phyloP scores from a whole-genome alignment of 1,140 invertebrate species.

The Dendroctonus ponderosae region DNA sequence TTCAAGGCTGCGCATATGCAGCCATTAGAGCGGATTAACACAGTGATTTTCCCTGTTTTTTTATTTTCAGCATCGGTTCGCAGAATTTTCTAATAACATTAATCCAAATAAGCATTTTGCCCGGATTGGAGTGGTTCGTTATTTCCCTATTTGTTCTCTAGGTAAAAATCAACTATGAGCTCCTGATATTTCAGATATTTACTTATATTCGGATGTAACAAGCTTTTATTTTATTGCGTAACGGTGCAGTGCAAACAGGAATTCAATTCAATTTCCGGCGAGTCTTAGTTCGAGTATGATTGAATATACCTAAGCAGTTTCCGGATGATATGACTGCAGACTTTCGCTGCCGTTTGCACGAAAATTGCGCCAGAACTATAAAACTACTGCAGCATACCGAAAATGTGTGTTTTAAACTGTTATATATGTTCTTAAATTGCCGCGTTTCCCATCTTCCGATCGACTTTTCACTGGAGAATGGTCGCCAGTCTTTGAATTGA shows the following conservation, averaged over 20 bases:
- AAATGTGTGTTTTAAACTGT: slow-evolving; percentile 31
- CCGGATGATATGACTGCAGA: slow-evolving; percentile 21
- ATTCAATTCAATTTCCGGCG: slow-evolving; percentile 8
- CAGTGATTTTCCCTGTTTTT: no score
- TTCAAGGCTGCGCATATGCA: no score
- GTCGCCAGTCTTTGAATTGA: neutral
- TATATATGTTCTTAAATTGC: slow-evolving; percentile 23
- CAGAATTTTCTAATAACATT: no score
- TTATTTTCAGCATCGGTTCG: no score
- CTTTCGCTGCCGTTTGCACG: slow-evolving; percentile 6
- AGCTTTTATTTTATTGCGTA: no score
- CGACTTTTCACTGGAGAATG: neutral
- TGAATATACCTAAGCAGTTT: slow-evolving; percentile 14
- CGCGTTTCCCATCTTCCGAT: slow-evolving; percentile 7
- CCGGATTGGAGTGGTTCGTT: no score
- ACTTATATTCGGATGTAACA: no score
- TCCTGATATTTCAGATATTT: no score
- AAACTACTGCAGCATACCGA: slow-evolving; percentile 27
- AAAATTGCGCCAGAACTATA: slow-evolving; percentile 29
- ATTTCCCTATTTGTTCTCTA: no score
- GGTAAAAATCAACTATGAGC: no score
- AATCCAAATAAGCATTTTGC: no score
- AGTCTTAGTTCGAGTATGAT: slow-evolving; percentile 12
- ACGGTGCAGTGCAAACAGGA: slow-evolving; percentile 1
- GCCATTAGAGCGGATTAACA: no score